Conservation (phyloP, 2,797 vertebrate genomes). For the Simalia tracyae region DNA sequence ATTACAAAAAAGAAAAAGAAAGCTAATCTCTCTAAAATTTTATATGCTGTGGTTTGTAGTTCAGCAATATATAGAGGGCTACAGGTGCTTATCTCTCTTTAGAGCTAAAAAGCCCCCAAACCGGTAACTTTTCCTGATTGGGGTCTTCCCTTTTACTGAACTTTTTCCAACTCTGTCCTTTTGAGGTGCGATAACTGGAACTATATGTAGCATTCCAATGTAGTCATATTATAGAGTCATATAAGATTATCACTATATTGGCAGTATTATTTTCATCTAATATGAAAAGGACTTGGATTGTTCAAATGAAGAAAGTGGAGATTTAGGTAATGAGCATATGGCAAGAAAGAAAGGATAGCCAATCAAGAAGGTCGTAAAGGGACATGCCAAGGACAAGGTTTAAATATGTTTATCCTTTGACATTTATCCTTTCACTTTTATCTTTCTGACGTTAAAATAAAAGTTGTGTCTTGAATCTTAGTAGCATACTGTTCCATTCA, state of each 20-base stretch:
- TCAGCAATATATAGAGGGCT: background rate
- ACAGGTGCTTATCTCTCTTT: background rate
- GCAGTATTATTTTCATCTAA: background rate
- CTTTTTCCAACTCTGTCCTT: background rate
- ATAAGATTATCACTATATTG: background rate
- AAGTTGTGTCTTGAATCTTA: background rate
- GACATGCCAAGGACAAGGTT: background rate
- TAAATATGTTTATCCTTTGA: background rate
- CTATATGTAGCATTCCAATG: background rate
- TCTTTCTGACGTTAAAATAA: background rate
- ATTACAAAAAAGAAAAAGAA: background rate
- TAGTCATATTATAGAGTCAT: background rate
- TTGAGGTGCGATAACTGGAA: background rate
- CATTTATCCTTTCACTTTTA: background rate
- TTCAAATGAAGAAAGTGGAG: background rate
- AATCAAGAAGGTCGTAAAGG: background rate
- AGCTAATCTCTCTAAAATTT: background rate
- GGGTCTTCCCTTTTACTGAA: background rate
- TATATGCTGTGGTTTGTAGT: background rate
- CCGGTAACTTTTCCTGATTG: background rate
- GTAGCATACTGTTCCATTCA: background rate
- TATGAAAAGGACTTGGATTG: background rate
- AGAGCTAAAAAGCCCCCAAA: background rate
- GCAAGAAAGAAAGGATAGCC: background rate
- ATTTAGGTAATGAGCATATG: background rate